Evolutionary conservation across 2,797 vertebrate genomes (phyloP).

Genomic region (Pantherophis alleghaniensis): DNA sequence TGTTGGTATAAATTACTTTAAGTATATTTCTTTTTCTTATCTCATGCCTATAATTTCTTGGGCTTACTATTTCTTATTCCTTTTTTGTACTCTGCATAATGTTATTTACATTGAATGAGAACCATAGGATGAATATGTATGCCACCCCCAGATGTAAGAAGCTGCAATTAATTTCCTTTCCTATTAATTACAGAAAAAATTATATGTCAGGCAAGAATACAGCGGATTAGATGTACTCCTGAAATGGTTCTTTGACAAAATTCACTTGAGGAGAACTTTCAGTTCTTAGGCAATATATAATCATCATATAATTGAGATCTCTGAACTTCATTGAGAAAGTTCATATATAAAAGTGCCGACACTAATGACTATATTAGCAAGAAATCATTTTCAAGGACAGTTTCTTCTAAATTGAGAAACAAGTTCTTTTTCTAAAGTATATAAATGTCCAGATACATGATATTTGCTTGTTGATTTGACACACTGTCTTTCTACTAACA

Average conservation of each 20-base stretch:
- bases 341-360: conserved; percentile 4
- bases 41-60: neutral
- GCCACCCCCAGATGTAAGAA: neutral
- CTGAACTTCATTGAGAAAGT: neutral
- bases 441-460: neutral
- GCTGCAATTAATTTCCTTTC: conserved; percentile 3
- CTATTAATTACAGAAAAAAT: neutral
- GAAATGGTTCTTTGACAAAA: neutral
- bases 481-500: neutral
- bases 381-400: neutral
- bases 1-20: neutral
- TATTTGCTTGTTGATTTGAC: neutral
- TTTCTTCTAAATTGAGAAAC: neutral
- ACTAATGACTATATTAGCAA: neutral
- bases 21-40: neutral
- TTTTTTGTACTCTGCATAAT: neutral
- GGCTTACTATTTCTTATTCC: neutral
- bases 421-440: neutral
- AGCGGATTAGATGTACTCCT: neutral
- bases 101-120: neutral
- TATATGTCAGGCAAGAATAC: neutral
- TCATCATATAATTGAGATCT: neutral
- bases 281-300: neutral
- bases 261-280: neutral
- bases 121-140: neutral